Conservation (phyloP, 2,888 invertebrate species). For the Sphaerophoria rueppellii region DNA sequence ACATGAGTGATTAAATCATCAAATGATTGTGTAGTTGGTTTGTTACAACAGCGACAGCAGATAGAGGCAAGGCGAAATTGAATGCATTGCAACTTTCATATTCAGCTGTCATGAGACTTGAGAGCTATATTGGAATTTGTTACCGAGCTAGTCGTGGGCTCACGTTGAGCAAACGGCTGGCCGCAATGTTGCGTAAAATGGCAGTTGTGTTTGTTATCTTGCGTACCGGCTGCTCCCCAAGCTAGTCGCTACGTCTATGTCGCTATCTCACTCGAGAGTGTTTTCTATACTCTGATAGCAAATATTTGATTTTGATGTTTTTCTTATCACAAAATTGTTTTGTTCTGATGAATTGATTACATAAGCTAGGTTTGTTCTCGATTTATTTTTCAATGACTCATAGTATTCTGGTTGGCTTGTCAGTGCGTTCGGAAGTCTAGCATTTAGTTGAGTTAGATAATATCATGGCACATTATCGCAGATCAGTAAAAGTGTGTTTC, state of each 20-base stretch:
- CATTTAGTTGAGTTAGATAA: no score
- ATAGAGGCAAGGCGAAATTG: constrained; percentile 2
- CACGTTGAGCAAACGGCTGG: constrained; percentile 1
- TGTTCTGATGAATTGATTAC: background rate
- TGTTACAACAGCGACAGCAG: constrained; percentile 16
- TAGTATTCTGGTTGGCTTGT: background rate
- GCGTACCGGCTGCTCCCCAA: background rate
- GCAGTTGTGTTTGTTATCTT: constrained; percentile 24
- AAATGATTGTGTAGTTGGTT: constrained; percentile 28
- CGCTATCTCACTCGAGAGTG: constrained; percentile 23
- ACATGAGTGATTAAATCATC: constrained; percentile 56
- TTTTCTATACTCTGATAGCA: constrained; percentile 19
- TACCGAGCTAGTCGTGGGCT: constrained; percentile 17
- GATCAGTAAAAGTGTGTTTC: background rate
- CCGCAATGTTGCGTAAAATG: constrained; percentile 54
- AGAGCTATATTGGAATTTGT: constrained; percentile 49
- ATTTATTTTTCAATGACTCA: background rate
- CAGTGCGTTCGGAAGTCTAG: background rate
- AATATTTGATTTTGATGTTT: background rate
- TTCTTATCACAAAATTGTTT: background rate
- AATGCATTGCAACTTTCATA: constrained; percentile 16
- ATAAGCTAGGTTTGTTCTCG: background rate
- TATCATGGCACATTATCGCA: background rate
- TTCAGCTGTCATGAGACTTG: constrained; percentile 22
- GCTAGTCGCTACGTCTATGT: background rate